Evolutionary conservation across 1,140 invertebrate genomes (phyloP).

Genomic region (Dendroctonus ponderosae): DNA sequence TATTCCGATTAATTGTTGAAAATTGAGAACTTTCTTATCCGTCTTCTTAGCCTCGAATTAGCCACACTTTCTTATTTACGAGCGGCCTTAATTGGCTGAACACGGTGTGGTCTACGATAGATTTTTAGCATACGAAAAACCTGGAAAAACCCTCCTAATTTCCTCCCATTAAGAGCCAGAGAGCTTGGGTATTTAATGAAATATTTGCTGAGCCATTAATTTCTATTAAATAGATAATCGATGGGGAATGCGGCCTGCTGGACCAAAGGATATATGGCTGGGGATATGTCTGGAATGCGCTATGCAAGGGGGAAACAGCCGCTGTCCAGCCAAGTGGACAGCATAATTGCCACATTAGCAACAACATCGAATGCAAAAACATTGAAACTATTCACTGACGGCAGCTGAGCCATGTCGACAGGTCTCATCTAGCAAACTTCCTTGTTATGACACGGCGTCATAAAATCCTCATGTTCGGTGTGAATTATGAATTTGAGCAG

Average conservation of each 20-base stretch:
- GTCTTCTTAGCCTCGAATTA: conserved; percentile 6
- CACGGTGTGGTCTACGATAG: neutral
- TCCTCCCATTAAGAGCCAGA: neutral
- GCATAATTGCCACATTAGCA: no score
- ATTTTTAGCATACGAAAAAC: neutral
- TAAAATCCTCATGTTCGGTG: conserved; percentile 19
- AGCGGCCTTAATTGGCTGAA: neutral
- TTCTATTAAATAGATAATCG: conserved; percentile 39
- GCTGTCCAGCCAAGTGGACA: no score
- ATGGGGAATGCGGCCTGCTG: conserved; percentile 31
- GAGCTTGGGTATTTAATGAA: conserved; percentile 20
- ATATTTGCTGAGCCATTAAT: conserved; percentile 31
- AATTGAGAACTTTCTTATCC: conserved; percentile 11
- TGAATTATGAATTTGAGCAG: conserved; percentile 26
- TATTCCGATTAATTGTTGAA: conserved; percentile 15
- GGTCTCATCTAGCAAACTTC: conserved; percentile 9
- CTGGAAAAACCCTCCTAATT: no score
- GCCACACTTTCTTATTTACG: neutral
- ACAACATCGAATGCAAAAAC: no score
- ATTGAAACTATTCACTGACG: no score
- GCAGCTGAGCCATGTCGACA: no score
- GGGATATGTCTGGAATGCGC: neutral
- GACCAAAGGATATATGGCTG: conserved; percentile 12
- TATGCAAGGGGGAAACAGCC: no score
- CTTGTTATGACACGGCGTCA: conserved; percentile 9